Base-by-base conservation (phyloP, 2,888 invertebrate species). In the Macrosiphum euphorbiae region DNA sequence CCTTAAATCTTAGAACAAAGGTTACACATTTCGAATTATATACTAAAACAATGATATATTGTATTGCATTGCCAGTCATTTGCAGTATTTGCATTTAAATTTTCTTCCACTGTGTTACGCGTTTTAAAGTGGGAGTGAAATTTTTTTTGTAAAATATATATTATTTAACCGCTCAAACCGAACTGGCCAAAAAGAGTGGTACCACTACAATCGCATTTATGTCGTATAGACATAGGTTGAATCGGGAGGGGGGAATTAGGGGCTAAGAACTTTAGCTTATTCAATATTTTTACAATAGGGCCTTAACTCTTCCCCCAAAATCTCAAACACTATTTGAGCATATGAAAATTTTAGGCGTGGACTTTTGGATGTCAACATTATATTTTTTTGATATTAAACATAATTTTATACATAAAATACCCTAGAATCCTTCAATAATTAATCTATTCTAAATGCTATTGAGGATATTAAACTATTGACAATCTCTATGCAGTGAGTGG, bases 381-480 rank as follows among this genome's bases (percentile, higher is more conserved):
- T 5, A n/a, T n/a, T n/a, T 67, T n/a, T 28, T 67, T n/a, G 5
- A 67, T 8, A 67, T n/a, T n/a, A 13, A n/a, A 67, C 1, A 16
- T 16, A 1, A 67, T 67, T n/a, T n/a, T n/a, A n/a, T 13, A 13
- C 11, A 1, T 61, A 61, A n/a, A 67, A 67, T 35, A 7, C 16
- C 1, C 16, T 61, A n/a, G 16, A 67, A 16, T 67, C 7, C 2
- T n/a, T n/a, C n/a, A 35, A 67, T 7, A 35, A 16, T 67, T 67
- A 16, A 1, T 16, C 16, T n/a, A n/a, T 16, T 67, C 1, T 67
- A n/a, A 67, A 67, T n/a, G 16, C 1, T 5, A 16, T 35, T n/a
- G 3, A n/a, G 5, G 28, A 1, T 13, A 16, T 67, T 16, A 0
- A 16, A 5, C 1, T 16, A 67, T 16, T 16, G 7, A 7, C 0